Evolutionary conservation across 2,113 vertebrate species (phyloP).

Genomic region (Ascaphus truei): DNA sequence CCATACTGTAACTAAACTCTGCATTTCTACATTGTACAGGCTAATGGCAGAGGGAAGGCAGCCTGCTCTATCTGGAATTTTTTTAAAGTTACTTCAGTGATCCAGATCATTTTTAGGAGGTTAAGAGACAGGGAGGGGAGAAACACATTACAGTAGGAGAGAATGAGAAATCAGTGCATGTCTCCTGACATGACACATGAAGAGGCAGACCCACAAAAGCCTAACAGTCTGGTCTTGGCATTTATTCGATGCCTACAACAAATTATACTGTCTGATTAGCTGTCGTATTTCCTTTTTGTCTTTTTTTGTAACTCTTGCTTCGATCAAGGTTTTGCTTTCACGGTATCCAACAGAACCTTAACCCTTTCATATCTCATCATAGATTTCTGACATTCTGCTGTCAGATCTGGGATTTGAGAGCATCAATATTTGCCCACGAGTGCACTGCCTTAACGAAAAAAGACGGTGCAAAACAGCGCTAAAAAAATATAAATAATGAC

Average conservation of each 20-base stretch:
- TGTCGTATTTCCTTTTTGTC: background rate
- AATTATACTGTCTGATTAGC: slow-evolving; percentile 15
- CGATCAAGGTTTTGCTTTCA: too few relatives aligned
- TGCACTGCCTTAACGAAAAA: too few relatives aligned
- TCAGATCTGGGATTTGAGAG: too few relatives aligned
- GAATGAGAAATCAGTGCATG: slow-evolving; percentile 3
- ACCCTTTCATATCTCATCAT: too few relatives aligned
- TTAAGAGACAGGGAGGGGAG: background rate
- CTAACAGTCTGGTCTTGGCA: slow-evolving; percentile 3
- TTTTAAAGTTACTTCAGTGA: background rate
- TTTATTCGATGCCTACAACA: background rate
- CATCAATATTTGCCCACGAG: too few relatives aligned
- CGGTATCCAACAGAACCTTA: too few relatives aligned
- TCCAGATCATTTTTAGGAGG: background rate
- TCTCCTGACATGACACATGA: slow-evolving; percentile 7
- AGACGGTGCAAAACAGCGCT: too few relatives aligned
- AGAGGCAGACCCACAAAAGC: background rate
- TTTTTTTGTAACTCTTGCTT: too few relatives aligned
- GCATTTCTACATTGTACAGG: background rate
- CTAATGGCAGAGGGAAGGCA: background rate
- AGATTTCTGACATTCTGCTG: too few relatives aligned
- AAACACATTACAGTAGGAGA: background rate
- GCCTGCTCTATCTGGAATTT: background rate
- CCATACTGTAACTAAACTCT: too few relatives aligned
- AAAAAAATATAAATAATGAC: too few relatives aligned